Base-by-base conservation (phyloP, 1,140 invertebrate species). In the Calliopsis andreniformis region DNA sequence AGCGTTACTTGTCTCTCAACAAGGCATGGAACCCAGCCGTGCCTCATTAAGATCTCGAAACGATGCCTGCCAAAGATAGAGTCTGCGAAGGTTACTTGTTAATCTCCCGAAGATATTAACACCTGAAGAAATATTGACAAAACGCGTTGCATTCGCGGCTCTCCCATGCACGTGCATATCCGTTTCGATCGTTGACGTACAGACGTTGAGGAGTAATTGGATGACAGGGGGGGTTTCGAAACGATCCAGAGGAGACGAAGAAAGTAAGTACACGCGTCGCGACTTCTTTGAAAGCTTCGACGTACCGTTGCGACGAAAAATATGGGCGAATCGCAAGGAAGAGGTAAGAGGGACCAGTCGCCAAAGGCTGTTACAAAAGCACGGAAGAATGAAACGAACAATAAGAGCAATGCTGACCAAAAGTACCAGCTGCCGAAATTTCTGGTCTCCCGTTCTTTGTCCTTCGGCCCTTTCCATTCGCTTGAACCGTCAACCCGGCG, bases 391-490 rank as follows among this genome's bases (percentile, higher is more conserved):
- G 18, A 6, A 7, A 16, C 35, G 70, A 53, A 73, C 71, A 73
- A 73, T 67, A 55, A 67, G 43, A 67, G 51, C 39, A 47, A 76
- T 25, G 43, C 66, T 68, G 53, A 70, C 56, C 35, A 42, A 49
- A 61, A 49, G 62, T 59, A 61, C 81, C 82, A 84, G 81, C 82
- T 84, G 82, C 62, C 82, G 58, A 53, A 84, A 83, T 79, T 77
- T 80, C 47, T 78, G 71, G 49, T 55, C 67, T 64, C 72, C 14
- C 63, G 53, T 35, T 70, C 78, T 73, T 80, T 80, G 81, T 80
- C 56, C 72, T 25, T 47, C 30, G 2, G 6, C n/a, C 71, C 28
- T 55, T 59, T 47, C 47, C 47, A 39, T 35, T 45, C 61, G 35
- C 42, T 35, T n/a, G 59, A 61, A 32, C 73, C 61, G 43, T 39